phyloP scores from a whole-genome alignment of 30 jellyfish, hydroid and myxozoan genomes.

The Turritopsis dohrnii region DNA sequence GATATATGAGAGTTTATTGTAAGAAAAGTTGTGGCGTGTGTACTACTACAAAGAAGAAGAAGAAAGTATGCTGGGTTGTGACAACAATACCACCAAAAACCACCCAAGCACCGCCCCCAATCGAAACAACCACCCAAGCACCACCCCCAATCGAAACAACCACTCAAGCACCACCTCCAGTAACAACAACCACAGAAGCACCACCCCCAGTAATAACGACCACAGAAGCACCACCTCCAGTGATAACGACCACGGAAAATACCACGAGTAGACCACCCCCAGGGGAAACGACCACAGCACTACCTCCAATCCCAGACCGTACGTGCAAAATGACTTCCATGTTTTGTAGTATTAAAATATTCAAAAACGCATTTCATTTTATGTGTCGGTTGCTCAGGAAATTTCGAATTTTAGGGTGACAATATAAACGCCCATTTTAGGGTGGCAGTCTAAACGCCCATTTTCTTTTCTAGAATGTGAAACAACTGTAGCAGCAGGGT shows the following conservation, averaged over 20 bases:
- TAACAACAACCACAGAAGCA: not conserved
- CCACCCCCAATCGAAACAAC: constrained; percentile 5
- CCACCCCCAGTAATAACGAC: not conserved
- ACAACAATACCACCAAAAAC: not conserved
- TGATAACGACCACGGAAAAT: not conserved
- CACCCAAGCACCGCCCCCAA: not conserved
- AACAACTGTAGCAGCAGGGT: constrained; percentile 5
- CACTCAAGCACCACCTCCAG: not conserved
- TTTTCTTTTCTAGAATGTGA: constrained; percentile 4
- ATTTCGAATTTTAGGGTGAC: no score
- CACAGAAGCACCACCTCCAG: constrained; percentile 6
- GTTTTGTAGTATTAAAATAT: not conserved
- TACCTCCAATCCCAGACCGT: constrained; percentile 6
- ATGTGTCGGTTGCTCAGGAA: not conserved
- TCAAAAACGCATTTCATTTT: not conserved
- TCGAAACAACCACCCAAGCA: not conserved
- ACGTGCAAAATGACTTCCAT: not conserved
- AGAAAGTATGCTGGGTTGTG: not conserved
- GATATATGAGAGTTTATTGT: constrained; percentile 11
- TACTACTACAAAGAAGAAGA: not conserved
- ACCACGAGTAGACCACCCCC: not conserved
- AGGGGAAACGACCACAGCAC: not conserved
- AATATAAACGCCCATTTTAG: not conserved
- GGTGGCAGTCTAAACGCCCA: not conserved
- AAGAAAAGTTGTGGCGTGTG: constrained; percentile 1